phyloP scores from a whole-genome alignment of 2,888 invertebrate genomes.

The Eupithecia subfuscata region DNA sequence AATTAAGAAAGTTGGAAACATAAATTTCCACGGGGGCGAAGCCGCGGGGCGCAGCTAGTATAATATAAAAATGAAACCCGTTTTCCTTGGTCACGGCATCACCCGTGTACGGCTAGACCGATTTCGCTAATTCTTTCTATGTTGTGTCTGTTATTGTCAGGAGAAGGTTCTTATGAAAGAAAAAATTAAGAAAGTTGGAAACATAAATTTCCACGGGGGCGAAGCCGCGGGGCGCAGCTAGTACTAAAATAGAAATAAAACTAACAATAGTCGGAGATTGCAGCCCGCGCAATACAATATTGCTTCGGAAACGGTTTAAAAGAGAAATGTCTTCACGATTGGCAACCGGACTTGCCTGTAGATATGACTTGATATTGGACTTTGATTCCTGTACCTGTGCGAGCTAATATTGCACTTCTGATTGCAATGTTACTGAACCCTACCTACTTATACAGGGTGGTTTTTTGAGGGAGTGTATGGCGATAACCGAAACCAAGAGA shows the following conservation, averaged over 20 bases:
- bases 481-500: background rate
- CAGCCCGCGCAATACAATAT: conserved; percentile 20
- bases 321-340: background rate
- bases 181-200: too few relatives aligned
- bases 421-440: background rate
- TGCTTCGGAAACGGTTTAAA: conserved; percentile 20
- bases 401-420: background rate
- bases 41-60: too few relatives aligned
- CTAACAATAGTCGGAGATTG: conserved; percentile 10
- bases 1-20: too few relatives aligned
- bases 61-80: too few relatives aligned
- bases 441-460: background rate
- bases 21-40: too few relatives aligned
- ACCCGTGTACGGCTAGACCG: too few relatives aligned
- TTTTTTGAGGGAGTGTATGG: background rate
- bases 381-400: background rate
- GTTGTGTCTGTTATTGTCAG: too few relatives aligned
- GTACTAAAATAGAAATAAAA: background rate
- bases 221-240: too few relatives aligned
- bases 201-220: too few relatives aligned
- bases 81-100: too few relatives aligned
- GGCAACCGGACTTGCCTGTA: background rate
- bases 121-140: too few relatives aligned
- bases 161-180: too few relatives aligned
- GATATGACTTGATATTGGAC: background rate